Conservation (phyloP, 1,140 invertebrate species). For the Platyscapa corneri region DNA sequence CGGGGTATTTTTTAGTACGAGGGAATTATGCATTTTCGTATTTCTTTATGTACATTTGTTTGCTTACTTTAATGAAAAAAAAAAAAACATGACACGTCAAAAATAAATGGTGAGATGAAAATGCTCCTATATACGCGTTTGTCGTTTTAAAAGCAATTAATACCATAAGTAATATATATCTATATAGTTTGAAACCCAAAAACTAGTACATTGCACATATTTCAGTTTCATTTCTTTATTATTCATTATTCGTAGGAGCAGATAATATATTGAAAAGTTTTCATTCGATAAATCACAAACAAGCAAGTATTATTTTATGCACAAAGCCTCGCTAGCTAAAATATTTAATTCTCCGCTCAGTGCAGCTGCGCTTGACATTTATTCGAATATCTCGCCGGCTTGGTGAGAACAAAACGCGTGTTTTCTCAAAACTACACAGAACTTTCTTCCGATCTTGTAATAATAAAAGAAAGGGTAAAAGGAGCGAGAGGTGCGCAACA, state of each 20-base stretch:
- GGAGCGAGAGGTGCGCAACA: neutral
- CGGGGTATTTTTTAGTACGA: neutral
- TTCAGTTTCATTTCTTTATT: neutral
- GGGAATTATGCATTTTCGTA: neutral
- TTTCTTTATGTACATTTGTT: neutral
- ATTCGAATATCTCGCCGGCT: neutral
- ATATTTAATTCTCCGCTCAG: slow-evolving; percentile 10
- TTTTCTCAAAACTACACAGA: neutral
- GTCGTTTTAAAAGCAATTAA: neutral
- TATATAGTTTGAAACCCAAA: neutral
- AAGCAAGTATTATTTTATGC: neutral
- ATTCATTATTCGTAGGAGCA: neutral
- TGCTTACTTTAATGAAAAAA: neutral
- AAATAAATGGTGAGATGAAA: neutral
- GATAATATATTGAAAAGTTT: neutral
- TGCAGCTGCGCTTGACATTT: slow-evolving; percentile 26
- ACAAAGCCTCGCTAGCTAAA: neutral
- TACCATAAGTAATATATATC: neutral
- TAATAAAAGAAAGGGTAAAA: slow-evolving; percentile 29
- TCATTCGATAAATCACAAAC: neutral
- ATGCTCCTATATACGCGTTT: neutral
- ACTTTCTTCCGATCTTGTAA: neutral
- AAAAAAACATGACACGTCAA: neutral
- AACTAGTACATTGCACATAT: neutral
- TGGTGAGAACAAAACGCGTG: slow-evolving; percentile 7